Base-by-base conservation (phyloP, 1,140 invertebrate species). In the Halictus rubicundus region DNA sequence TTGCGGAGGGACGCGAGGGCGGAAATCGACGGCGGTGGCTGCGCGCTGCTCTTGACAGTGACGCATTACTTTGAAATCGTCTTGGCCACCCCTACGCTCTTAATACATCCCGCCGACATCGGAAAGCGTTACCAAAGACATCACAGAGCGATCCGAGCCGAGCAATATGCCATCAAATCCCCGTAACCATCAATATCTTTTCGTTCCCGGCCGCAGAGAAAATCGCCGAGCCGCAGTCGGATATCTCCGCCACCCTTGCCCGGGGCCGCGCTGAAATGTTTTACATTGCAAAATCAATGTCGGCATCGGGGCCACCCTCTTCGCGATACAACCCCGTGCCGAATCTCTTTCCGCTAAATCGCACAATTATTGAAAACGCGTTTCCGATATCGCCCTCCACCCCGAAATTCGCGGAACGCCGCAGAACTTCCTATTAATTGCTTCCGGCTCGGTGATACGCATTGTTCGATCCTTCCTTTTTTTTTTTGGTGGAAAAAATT, bases 221-320 rank as follows among this genome's bases (percentile, higher is more conserved):
- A 88, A 87, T 69, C 65, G 59, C 68, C 42, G 42, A 32, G 32
- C 32, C 61, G 59, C 68, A 39, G 79, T 81, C 84, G 46, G 80
- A 81, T 85, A n/a, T 84, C 64, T 1, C 49, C 9, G 54, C 76
- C 59, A 73, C 64, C 82, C 80, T 68, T 68, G 54, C 76, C 9
- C 9, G 10, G 42, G 76, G 72, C 66, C 68, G 78, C 83, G 80
- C 82, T 93, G 89, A 93, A 92, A 93, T 93, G 91, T 92, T 93
- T 93, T 93, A 92, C 92, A 93, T 93, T 92, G 92, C 85, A 93
- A 93, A 93, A 93, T 93, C 92, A 92, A 93, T 93, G 92, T 83
- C 75, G 85, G 81, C 88, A 88, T 89, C 86, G 78, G 52, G 74
- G 25, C 74, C 61, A 74, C 81, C 84, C 77, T 81, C 74, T 54